Conservation (phyloP, 2,113 vertebrate genomes). For the Sapajus apella region DNA sequence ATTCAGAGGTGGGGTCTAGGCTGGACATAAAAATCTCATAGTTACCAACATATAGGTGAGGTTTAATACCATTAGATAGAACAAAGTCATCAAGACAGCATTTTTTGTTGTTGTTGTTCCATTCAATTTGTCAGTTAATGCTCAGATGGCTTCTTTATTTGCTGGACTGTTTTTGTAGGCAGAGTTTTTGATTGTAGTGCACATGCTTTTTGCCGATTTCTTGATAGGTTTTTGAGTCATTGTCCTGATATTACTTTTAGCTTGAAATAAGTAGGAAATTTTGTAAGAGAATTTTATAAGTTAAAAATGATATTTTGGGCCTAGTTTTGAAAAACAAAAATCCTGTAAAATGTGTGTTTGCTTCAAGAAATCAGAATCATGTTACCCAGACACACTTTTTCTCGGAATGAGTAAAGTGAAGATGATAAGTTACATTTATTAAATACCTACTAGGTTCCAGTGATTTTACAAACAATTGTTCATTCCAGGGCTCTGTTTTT, state of each 20-base stretch:
- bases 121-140: neutral
- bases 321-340: slow-evolving; percentile 32
- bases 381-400: neutral
- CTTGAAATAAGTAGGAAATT: neutral
- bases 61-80: neutral
- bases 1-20: neutral
- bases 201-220: neutral
- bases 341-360: neutral
- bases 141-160: neutral
- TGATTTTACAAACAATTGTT: neutral
- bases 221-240: neutral
- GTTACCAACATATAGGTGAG: neutral
- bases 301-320: neutral
- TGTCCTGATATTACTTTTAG: neutral
- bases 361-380: neutral
- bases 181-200: neutral
- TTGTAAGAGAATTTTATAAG: neutral
- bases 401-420: neutral
- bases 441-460: neutral
- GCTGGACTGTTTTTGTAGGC: neutral
- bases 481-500: neutral
- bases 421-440: neutral
- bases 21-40: neutral
- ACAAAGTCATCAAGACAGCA: neutral
- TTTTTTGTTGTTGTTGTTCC: neutral